Conservation (phyloP, 1,140 invertebrate genomes). For the Ctenoplectra terminalis region DNA sequence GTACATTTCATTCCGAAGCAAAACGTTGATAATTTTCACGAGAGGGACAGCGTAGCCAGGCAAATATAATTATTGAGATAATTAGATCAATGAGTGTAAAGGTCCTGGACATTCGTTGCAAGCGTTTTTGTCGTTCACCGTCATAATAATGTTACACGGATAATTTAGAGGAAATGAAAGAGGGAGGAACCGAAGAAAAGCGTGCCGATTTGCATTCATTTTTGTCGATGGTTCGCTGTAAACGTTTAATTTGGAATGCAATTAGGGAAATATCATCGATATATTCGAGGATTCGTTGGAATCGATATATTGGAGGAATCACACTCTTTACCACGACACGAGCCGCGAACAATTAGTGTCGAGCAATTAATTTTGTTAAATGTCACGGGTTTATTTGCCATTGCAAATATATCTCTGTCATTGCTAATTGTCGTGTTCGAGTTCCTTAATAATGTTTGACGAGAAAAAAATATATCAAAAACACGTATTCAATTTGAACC, state of each 20-base stretch:
- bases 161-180: background rate
- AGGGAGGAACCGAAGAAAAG: background rate
- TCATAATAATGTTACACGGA: background rate
- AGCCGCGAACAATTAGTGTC: background rate
- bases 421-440: no score
- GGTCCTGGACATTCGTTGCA: background rate
- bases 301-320: no score
- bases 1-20: background rate
- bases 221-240: background rate
- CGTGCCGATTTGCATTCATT: background rate
- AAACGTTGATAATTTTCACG: conserved; percentile 30
- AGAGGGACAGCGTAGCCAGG: background rate
- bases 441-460: no score
- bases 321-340: background rate
- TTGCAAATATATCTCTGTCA: no score
- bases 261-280: background rate
- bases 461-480: background rate
- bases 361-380: background rate
- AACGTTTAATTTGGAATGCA: background rate
- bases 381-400: no score
- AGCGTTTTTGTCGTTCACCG: background rate
- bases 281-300: background rate
- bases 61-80: conserved; percentile 13
- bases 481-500: background rate
- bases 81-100: background rate